Evolutionary conservation across 2,797 vertebrate genomes (phyloP).

Genomic region (Acrocephalus scirpaceus): DNA sequence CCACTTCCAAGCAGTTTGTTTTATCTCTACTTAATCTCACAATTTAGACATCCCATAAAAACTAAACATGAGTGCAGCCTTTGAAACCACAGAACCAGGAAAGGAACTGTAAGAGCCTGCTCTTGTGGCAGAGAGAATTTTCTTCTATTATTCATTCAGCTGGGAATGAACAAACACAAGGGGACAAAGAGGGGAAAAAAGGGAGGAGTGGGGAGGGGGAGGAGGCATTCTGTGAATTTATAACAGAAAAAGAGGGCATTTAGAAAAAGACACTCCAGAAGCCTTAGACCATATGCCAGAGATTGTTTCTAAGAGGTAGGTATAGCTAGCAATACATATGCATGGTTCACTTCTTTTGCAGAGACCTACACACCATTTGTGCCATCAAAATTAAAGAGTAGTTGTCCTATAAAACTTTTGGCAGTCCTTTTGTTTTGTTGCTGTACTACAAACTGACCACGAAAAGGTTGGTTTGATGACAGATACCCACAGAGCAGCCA

Average conservation of each 20-base stretch:
- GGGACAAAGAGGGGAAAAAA: not conserved
- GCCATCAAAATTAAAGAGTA: not conserved
- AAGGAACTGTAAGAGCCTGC: not conserved
- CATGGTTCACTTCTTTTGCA: not conserved
- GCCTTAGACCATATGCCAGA: not conserved
- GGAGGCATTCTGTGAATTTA: not conserved
- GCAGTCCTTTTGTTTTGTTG: not conserved
- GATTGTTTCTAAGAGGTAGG: not conserved
- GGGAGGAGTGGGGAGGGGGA: no score
- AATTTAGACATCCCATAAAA: conserved; percentile 2
- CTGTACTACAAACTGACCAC: not conserved
- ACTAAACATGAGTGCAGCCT: not conserved
- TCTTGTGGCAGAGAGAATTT: not conserved
- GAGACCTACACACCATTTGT: not conserved
- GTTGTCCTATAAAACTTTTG: not conserved
- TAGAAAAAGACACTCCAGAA: not conserved
- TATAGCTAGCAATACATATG: not conserved
- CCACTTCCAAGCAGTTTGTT: conserved; percentile 12
- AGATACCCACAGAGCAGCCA: not conserved
- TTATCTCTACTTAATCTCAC: not conserved
- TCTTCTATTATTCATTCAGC: not conserved
- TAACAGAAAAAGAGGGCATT: not conserved
- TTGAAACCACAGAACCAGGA: not conserved
- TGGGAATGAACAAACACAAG: not conserved
- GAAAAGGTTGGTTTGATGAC: not conserved